Percentiles rank a stretch among this genome's conserved stretches.
Conservation (phyloP, 2,113 vertebrate genomes). For the Lota lota region DNA sequence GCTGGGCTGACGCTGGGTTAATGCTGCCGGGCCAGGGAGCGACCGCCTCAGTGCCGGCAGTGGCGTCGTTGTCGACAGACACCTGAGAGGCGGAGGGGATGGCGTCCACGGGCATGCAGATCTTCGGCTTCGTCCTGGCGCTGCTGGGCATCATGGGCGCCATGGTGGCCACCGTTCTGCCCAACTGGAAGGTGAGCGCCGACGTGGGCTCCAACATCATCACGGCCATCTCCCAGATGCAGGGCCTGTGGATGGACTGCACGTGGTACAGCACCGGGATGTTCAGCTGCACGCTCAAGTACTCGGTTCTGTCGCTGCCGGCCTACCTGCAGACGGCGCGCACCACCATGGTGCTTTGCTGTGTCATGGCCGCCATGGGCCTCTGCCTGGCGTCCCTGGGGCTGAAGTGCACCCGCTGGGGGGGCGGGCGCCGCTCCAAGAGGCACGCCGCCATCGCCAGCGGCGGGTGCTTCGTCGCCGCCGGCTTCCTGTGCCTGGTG, state of each 20-base stretch:
- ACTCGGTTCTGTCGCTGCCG: slow-evolving; percentile 85
- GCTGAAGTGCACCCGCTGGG: slow-evolving; percentile 89
- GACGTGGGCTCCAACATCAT: slow-evolving; percentile 88
- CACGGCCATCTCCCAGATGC: slow-evolving; percentile 87
- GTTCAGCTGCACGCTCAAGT: slow-evolving; percentile 91
- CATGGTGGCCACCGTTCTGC: slow-evolving; percentile 86
- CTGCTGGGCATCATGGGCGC: slow-evolving; percentile 82
- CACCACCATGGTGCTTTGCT: slow-evolving; percentile 91
- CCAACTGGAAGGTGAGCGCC: slow-evolving; percentile 92
- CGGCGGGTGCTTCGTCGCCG: slow-evolving; percentile 81
- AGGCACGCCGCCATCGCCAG: slow-evolving; percentile 81
- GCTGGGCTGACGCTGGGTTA: slow-evolving; percentile 52
- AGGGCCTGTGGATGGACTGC: slow-evolving; percentile 98
- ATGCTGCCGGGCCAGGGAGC: slow-evolving; percentile 64
- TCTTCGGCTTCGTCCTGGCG: slow-evolving; percentile 87
- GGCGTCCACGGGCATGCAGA: slow-evolving; percentile 87
- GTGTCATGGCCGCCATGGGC: slow-evolving; percentile 83
- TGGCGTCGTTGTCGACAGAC: slow-evolving; percentile 5
- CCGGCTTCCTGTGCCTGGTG: slow-evolving; percentile 83
- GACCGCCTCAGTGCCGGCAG: slow-evolving; percentile 34
- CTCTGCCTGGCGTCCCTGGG: slow-evolving; percentile 84
- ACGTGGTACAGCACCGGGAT: slow-evolving; percentile 96
- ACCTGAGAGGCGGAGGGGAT: slow-evolving; percentile 68
- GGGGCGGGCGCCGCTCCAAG: slow-evolving; percentile 81
- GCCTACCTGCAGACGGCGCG: slow-evolving; percentile 88